Evolutionary conservation across 2,888 invertebrate species (phyloP).

Genomic region (Taenaris catops): DNA sequence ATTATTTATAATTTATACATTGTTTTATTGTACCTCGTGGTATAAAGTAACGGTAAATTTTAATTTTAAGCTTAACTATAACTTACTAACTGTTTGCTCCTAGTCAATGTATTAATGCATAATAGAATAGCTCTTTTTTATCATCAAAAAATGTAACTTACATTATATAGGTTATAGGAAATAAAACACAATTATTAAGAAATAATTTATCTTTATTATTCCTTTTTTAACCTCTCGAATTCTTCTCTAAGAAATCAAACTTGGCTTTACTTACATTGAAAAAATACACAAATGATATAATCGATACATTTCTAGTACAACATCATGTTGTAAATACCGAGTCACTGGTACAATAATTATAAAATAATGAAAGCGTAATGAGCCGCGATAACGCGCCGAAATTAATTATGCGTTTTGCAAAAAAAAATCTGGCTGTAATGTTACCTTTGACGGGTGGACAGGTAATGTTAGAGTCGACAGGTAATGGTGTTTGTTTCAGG

Average conservation of each 20-base stretch:
- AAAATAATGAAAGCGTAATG: constrained; percentile 46
- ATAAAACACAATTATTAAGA: constrained; percentile 70
- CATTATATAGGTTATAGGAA: too few species aligned
- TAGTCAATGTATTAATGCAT: too few species aligned
- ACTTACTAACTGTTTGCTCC: constrained; percentile 9
- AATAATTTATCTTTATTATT: constrained; percentile 77
- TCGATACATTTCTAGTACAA: constrained; percentile 64
- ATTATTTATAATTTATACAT: constrained; percentile 10
- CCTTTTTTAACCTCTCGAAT: constrained; percentile 74
- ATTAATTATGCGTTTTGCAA: constrained; percentile 7
- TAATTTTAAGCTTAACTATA: constrained; percentile 3
- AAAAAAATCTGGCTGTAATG: too few species aligned
- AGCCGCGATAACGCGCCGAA: constrained; percentile 26
- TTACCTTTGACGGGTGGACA: too few species aligned
- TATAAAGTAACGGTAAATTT: neutral
- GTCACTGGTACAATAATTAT: constrained; percentile 43
- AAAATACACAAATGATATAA: constrained; percentile 74
- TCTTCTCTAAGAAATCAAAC: constrained; percentile 77
- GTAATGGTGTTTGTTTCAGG: too few species aligned
- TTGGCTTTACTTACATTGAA: constrained; percentile 77
- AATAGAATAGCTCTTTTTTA: too few species aligned
- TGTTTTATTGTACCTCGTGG: constrained; percentile 2
- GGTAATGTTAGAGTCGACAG: too few species aligned
- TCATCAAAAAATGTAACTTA: too few species aligned
- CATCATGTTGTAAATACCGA: constrained; percentile 40